phyloP scores from a whole-genome alignment of 1,140 invertebrate species.

The Diachasmimorpha longicaudata region DNA sequence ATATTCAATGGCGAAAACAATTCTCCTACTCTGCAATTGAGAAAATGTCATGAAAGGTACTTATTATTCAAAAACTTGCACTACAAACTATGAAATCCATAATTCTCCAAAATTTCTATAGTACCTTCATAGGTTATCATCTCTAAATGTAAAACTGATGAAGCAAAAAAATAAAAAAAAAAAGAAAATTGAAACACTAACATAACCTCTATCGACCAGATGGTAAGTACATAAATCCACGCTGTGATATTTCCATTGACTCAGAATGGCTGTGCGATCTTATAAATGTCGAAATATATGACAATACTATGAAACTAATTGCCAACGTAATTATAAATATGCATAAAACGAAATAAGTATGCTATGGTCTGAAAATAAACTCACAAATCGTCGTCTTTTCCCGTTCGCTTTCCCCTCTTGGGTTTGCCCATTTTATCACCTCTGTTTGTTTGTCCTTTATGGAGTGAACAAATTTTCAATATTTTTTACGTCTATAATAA shows the following conservation, averaged over 20 bases:
- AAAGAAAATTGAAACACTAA: neutral
- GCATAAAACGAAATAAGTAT: neutral
- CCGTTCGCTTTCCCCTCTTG: constrained; percentile 72
- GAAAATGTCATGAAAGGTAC: too few species aligned
- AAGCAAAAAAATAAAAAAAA: neutral
- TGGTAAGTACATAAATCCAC: neutral
- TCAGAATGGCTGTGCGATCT: constrained; percentile 23
- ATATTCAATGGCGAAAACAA: too few species aligned
- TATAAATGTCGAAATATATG: neutral
- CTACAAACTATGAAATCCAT: too few species aligned
- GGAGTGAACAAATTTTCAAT: constrained; percentile 1
- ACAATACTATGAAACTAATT: neutral
- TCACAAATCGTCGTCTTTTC: constrained; percentile 70
- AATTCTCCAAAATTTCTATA: too few species aligned
- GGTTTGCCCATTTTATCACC: constrained; percentile 69
- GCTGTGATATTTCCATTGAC: constrained; percentile 15
- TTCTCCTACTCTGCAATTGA: too few species aligned
- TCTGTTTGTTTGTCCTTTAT: neutral
- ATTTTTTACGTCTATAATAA: constrained; percentile 28
- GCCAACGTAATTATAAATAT: neutral
- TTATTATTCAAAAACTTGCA: too few species aligned
- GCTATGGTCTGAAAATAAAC: constrained; percentile 40
- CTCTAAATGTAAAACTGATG: neutral
- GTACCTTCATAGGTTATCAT: neutral
- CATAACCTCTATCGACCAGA: constrained; percentile 26